These are phyloP conservation scores for Leptopterna dolabrata DNA, from an alignment of 2,888 invertebrate genomes.

Conservation along the genomic window DNA sequence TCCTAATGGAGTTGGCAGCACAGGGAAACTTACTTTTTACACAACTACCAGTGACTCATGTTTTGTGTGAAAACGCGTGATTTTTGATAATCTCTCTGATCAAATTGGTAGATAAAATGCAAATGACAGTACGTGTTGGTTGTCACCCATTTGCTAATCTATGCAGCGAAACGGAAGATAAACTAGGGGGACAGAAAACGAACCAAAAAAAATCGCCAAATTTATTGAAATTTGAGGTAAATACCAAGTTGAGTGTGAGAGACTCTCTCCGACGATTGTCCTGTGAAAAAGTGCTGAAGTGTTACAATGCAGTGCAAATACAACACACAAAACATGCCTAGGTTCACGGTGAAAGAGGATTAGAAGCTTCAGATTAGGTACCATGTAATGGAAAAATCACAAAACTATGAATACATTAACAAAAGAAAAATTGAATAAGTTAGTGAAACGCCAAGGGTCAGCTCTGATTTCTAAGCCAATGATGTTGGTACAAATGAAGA, in stretches of 20 bases:
- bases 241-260: constrained; percentile 51
- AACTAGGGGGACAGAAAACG: background rate
- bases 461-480: constrained; percentile 10
- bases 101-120: too few species aligned
- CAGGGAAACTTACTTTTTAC: too few species aligned
- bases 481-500: background rate
- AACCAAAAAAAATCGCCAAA: background rate
- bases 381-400: background rate
- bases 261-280: constrained; percentile 48
- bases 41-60: too few species aligned
- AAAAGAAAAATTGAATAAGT: background rate
- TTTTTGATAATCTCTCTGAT: too few species aligned
- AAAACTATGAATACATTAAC: background rate
- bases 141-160: background rate
- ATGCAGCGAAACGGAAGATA: background rate
- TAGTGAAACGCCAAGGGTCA: constrained; percentile 6
- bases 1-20: too few species aligned
- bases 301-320: constrained; percentile 50
- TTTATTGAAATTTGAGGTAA: constrained; percentile 22
- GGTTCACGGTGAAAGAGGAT: constrained; percentile 10
- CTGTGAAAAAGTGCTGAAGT: constrained; percentile 53
- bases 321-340: constrained; percentile 54
- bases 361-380: constrained; percentile 9
- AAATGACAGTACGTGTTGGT: too few species aligned
- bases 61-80: too few species aligned